Conservation (phyloP, 1,140 invertebrate species). For the Laupala kohalensis region DNA sequence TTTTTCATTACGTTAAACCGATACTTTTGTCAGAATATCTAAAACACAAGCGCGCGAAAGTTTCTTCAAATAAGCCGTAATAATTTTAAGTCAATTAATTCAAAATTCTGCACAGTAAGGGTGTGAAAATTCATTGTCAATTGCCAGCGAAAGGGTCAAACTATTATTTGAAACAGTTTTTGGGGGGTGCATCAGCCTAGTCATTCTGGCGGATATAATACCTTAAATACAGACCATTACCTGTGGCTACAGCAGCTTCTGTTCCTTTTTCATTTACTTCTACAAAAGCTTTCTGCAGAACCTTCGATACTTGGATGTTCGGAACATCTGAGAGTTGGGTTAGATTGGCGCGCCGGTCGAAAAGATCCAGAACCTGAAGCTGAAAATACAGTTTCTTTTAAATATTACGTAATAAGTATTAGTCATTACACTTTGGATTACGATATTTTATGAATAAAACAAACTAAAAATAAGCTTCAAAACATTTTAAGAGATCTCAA, state of each 20-base stretch:
- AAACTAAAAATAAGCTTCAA: too few species aligned
- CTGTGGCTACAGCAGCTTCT: slow-evolving; percentile 48
- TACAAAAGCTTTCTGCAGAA: slow-evolving; percentile 49
- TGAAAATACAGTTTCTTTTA: too few species aligned
- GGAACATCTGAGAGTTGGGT: slow-evolving; percentile 35
- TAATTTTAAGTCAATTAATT: neutral
- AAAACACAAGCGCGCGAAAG: too few species aligned
- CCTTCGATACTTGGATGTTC: slow-evolving; percentile 33
- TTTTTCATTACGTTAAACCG: too few species aligned
- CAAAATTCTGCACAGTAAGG: neutral
- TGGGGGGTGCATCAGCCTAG: neutral
- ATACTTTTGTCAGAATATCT: too few species aligned
- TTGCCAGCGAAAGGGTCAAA: neutral
- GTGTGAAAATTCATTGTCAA: neutral
- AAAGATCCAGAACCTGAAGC: slow-evolving; percentile 43
- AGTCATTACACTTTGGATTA: too few species aligned
- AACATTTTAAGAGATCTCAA: too few species aligned
- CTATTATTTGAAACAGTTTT: neutral
- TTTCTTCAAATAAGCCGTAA: neutral
- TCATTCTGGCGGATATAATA: too few species aligned
- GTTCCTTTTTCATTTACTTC: slow-evolving; percentile 53
- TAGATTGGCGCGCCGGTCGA: slow-evolving; percentile 40
- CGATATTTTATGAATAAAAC: too few species aligned
- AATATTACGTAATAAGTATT: slow-evolving; percentile 6
- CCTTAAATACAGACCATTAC: slow-evolving; percentile 19